Conservation (phyloP, 1,140 invertebrate genomes). For the Vanessa atalanta region DNA sequence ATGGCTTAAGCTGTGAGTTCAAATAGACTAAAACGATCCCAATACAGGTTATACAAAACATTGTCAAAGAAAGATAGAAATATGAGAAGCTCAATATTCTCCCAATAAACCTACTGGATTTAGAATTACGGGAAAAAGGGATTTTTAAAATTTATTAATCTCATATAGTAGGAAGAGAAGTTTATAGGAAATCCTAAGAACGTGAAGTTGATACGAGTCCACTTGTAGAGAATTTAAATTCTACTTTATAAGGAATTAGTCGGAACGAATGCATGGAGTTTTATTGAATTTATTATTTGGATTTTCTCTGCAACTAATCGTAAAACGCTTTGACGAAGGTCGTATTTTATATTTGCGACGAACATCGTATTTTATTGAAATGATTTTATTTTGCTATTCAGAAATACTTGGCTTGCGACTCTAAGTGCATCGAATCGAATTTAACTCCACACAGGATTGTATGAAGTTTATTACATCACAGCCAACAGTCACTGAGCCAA, state of each 20-base stretch:
- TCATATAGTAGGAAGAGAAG: too few species aligned
- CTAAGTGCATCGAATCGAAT: slow-evolving; percentile 57
- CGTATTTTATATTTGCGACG: slow-evolving; percentile 13
- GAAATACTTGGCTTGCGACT: slow-evolving; percentile 34
- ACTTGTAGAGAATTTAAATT: neutral
- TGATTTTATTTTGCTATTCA: slow-evolving; percentile 41
- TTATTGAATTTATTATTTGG: neutral
- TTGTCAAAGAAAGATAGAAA: too few species aligned
- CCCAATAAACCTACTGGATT: too few species aligned
- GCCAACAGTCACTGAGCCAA: slow-evolving; percentile 38
- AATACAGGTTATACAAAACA: too few species aligned
- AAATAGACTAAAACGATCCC: too few species aligned
- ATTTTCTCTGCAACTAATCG: slow-evolving; percentile 31
- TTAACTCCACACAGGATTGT: slow-evolving; percentile 57
- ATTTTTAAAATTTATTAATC: too few species aligned
- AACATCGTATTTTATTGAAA: slow-evolving; percentile 26
- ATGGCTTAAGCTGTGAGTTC: too few species aligned
- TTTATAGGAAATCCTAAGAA: too few species aligned
- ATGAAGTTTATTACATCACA: slow-evolving; percentile 58
- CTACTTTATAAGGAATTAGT: slow-evolving; percentile 2
- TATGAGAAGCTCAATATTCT: too few species aligned
- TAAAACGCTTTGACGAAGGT: slow-evolving; percentile 23
- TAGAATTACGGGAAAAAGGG: too few species aligned
- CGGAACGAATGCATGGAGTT: neutral
- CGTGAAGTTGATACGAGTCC: neutral